These are phyloP conservation scores for Villa cingulata DNA, from an alignment of 2,888 invertebrate genomes.

Conservation along the genomic window DNA sequence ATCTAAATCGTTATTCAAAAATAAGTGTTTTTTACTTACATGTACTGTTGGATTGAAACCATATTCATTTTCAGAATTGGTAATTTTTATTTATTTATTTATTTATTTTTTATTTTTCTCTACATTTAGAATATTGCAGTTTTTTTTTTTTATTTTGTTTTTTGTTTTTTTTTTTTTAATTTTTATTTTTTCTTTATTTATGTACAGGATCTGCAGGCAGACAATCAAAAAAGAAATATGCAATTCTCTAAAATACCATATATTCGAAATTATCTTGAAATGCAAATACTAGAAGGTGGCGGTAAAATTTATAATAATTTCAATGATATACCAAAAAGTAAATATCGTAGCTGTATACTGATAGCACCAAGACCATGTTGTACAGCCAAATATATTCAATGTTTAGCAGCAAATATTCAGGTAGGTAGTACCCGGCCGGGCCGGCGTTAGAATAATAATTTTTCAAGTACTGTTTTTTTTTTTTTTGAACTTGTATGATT, in stretches of 20 bases:
- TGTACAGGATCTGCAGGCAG: no score
- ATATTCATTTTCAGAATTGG: conserved; percentile 13
- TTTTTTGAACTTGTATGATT: not conserved
- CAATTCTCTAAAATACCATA: conserved; percentile 40
- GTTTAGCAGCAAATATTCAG: conserved; percentile 51
- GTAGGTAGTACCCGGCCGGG: conserved; percentile 11
- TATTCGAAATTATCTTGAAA: conserved; percentile 43
- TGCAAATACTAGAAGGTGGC: conserved; percentile 48
- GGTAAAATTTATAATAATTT: conserved; percentile 49
- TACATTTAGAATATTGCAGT: no score
- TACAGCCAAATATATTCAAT: conserved; percentile 61
- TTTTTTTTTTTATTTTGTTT: not conserved
- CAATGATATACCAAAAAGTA: conserved; percentile 42
- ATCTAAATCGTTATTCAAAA: conserved; percentile 40
- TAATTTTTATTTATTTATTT: conserved; percentile 3
- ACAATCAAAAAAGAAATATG: conserved; percentile 27
- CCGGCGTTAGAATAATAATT: not conserved
- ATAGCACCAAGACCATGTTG: conserved; percentile 58
- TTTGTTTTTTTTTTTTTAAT: not conserved
- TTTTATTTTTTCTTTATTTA: conserved; percentile 1
- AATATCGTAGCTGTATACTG: conserved; percentile 42
- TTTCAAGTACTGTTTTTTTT: no score
- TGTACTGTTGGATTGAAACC: conserved; percentile 37
- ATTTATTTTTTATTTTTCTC: no score
- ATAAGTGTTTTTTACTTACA: conserved; percentile 44